A percentile compares a stretch with the other conserved stretches of the same genome.
Conservation (phyloP, 2,113 vertebrate species). For the Elgaria multicarinata region DNA sequence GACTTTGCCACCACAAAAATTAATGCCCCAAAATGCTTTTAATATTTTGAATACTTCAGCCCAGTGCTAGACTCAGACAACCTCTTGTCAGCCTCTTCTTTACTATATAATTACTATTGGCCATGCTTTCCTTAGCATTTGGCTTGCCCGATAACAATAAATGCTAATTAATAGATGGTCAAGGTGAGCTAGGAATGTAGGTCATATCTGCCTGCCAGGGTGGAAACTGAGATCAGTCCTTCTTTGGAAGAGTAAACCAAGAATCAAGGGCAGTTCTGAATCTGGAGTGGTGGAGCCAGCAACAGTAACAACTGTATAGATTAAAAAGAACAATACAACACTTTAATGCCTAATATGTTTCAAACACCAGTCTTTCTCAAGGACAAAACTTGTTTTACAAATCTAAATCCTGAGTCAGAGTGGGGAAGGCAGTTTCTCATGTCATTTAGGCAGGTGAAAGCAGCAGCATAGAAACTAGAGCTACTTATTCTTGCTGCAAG, state of each 20-base stretch:
- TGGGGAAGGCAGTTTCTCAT: no score
- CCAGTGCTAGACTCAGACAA: background rate
- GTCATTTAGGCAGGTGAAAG: no score
- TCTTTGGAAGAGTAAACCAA: background rate
- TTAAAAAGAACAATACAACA: background rate
- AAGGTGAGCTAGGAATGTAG: background rate
- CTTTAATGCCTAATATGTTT: background rate
- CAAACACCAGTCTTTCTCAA: background rate
- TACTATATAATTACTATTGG: background rate
- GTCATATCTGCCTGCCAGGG: background rate
- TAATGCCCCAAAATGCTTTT: no score
- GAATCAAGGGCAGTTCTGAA: background rate
- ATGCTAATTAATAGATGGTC: background rate
- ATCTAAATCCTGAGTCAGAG: background rate
- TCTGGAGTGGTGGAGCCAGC: background rate
- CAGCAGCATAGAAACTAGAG: no score
- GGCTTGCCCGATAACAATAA: background rate
- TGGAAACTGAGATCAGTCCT: background rate
- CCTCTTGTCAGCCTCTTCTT: background rate
- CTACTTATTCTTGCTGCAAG: no score
- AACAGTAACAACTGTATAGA: background rate
- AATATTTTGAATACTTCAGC: no score
- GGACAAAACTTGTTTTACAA: background rate
- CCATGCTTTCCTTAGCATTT: background rate
- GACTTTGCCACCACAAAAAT: no score